Evolutionary conservation across 2,113 vertebrate species (phyloP).

Genomic region (Phaethon lepturus): DNA sequence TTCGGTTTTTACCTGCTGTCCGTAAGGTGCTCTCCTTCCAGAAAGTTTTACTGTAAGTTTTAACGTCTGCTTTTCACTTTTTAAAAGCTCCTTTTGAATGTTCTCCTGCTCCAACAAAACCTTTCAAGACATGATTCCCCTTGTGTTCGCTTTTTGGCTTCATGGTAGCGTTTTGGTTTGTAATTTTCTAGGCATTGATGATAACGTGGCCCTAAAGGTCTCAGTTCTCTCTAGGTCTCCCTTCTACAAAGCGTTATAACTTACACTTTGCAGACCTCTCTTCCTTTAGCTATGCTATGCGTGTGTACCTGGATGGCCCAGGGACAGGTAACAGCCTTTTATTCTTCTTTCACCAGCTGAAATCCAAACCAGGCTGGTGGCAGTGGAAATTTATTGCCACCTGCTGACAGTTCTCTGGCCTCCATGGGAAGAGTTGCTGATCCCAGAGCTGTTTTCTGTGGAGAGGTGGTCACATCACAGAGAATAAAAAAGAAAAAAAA

Average conservation of each 20-base stretch:
- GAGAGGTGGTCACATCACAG: not conserved
- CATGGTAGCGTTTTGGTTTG: rapidly evolving
- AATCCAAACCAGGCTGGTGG: not conserved
- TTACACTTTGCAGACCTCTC: not conserved
- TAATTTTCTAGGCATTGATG: not conserved
- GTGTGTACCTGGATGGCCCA: not conserved
- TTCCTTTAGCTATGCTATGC: not conserved
- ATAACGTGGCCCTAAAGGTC: not conserved
- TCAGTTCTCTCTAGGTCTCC: not conserved
- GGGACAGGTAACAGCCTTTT: not conserved
- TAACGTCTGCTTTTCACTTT: not conserved
- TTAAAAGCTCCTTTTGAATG: not conserved
- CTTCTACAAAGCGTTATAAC: not conserved
- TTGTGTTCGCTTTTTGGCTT: not conserved
- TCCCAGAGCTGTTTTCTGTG: not conserved
- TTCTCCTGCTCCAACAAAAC: not conserved
- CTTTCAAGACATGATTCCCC: not conserved
- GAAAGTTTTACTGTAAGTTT: conserved; percentile 77
- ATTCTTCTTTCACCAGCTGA: not conserved
- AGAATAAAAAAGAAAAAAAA: too few relatives aligned
- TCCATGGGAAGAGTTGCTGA: not conserved
- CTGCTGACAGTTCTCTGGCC: not conserved
- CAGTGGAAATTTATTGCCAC: not conserved
- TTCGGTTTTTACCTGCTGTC: conserved; percentile 72
- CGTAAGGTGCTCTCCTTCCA: conserved; percentile 72